These are phyloP conservation scores for Polietes domitor DNA, from an alignment of 2,888 invertebrate species.

Conservation along the genomic window DNA sequence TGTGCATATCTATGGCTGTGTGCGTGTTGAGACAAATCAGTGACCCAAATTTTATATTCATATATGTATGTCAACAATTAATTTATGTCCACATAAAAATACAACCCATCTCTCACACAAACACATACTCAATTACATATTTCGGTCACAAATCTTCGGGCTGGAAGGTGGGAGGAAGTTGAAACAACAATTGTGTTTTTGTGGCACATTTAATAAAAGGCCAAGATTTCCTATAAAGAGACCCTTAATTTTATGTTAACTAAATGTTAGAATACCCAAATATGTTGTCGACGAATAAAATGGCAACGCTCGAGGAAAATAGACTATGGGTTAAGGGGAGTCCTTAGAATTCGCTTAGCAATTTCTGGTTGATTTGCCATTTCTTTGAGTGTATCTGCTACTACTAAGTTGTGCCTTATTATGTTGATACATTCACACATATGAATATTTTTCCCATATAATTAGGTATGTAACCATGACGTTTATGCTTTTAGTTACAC, in stretches of 20 bases:
- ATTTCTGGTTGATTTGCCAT: neutral
- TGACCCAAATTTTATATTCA: constrained; percentile 61
- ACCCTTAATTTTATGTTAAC: constrained; percentile 54
- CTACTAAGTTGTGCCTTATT: constrained; percentile 16
- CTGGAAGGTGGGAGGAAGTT: neutral
- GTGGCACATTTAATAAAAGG: constrained; percentile 53
- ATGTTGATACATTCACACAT: constrained; percentile 23
- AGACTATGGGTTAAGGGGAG: neutral
- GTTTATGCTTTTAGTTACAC: constrained; percentile 59
- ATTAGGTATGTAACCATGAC: constrained; percentile 58
- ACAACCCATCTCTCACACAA: neutral
- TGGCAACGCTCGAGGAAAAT: neutral
- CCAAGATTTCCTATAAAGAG: constrained; percentile 56
- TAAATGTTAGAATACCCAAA: constrained; percentile 35
- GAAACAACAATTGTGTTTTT: constrained; percentile 40
- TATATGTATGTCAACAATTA: constrained; percentile 52
- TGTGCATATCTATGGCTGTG: neutral
- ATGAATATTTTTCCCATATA: constrained; percentile 61
- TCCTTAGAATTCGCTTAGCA: constrained; percentile 18
- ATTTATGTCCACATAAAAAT: constrained; percentile 58
- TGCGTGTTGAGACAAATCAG: constrained; percentile 47
- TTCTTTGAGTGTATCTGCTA: constrained; percentile 28
- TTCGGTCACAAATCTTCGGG: neutral
- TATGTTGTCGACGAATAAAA: neutral
- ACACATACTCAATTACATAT: constrained; percentile 16